Conservation (phyloP, 2,797 vertebrate genomes). For the Channa striata region DNA sequence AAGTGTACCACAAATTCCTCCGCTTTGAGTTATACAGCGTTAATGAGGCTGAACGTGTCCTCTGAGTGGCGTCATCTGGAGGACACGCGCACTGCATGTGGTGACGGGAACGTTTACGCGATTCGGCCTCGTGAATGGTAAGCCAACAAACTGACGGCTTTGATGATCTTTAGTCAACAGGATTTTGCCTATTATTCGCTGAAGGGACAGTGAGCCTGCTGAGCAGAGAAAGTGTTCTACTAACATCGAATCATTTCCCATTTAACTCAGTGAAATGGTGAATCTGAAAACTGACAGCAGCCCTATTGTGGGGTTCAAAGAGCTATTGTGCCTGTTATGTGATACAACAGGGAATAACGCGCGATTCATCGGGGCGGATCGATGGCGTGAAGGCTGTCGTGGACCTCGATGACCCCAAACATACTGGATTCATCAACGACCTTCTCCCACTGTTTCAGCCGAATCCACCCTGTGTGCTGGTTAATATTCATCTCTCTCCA, state of each 20-base stretch:
- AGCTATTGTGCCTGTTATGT: background rate
- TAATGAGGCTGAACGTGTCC: slow-evolving; percentile 73
- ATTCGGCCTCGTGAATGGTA: slow-evolving; percentile 25
- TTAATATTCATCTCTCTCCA: slow-evolving; percentile 69
- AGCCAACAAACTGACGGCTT: slow-evolving; percentile 20
- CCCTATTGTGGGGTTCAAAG: slow-evolving; percentile 6
- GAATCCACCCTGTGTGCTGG: slow-evolving; percentile 39
- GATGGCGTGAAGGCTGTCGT: background rate
- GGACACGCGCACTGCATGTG: slow-evolving; percentile 37
- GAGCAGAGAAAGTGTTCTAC: background rate
- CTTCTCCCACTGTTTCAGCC: slow-evolving; percentile 22
- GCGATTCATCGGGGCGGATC: slow-evolving; percentile 23
- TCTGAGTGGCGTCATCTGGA: slow-evolving; percentile 61
- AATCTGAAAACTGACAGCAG: background rate
- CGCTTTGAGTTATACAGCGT: slow-evolving; percentile 55
- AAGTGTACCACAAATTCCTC: slow-evolving; percentile 55
- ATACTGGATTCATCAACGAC: background rate
- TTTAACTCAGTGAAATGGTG: background rate
- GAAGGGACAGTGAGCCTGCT: background rate
- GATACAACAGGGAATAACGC: background rate
- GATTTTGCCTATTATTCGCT: slow-evolving; percentile 38
- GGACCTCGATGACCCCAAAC: slow-evolving; percentile 19
- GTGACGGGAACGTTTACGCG: slow-evolving; percentile 42
- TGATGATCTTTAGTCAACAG: slow-evolving; percentile 33
- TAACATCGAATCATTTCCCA: slow-evolving; percentile 15